Percentiles rank a stretch among this genome's conserved stretches.
Conservation (phyloP, 2,888 invertebrate species). For the Sinodicranocentrus sp. region DNA sequence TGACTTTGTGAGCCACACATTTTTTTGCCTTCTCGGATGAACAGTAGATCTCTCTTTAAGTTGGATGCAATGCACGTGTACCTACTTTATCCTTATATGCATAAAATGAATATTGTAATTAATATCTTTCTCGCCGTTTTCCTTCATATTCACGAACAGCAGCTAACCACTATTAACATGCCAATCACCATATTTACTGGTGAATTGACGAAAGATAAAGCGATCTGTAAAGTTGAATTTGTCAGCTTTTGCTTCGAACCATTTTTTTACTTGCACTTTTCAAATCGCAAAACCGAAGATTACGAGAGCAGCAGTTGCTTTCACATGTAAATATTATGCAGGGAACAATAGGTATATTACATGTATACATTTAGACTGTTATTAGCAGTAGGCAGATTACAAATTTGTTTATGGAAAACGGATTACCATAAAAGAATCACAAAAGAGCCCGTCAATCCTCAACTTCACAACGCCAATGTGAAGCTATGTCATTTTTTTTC, state of each 20-base stretch:
- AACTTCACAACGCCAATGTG: not conserved
- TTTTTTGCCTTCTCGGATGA: not conserved
- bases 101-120: too few species aligned
- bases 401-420: conserved; percentile 38
- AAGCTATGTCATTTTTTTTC: conserved; percentile 21
- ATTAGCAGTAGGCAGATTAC: conserved; percentile 4
- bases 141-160: too few species aligned
- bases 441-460: conserved; percentile 11
- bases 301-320: conserved; percentile 19
- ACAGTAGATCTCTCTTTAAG: not conserved
- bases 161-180: too few species aligned
- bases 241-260: too few species aligned
- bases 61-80: too few species aligned
- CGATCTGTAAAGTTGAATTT: too few species aligned
- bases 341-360: not conserved
- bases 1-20: conserved; percentile 2
- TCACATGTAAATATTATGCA: conserved; percentile 13
- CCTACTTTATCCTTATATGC: too few species aligned
- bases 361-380: not conserved
- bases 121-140: too few species aligned
- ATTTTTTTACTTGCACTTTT: not conserved
- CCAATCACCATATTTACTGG: too few species aligned
- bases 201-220: too few species aligned
- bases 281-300: too few species aligned
- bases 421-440: conserved; percentile 39